Conservation (phyloP, 2,113 vertebrate genomes). For the Myiozetetes cayanensis region DNA sequence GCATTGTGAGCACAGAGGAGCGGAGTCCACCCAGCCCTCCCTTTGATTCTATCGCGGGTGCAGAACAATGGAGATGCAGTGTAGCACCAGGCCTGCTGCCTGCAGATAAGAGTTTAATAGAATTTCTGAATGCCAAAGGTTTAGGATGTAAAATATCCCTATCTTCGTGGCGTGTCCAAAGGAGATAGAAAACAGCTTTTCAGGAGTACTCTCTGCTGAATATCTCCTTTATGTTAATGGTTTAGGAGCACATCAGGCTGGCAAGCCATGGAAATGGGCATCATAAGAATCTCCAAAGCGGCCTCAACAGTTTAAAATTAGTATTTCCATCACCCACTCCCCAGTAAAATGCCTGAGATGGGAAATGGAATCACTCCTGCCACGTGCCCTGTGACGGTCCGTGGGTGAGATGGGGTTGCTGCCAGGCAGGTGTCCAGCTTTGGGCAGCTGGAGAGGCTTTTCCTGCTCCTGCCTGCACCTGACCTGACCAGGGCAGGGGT, state of each 20-base stretch:
- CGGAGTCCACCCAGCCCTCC: slow-evolving; percentile 79
- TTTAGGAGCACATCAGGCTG: slow-evolving; percentile 60
- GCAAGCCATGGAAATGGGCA: slow-evolving; percentile 65
- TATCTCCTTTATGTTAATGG: slow-evolving; percentile 84
- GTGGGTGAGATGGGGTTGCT: not conserved
- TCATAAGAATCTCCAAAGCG: not conserved
- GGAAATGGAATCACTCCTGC: not conserved
- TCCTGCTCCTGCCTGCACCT: not conserved
- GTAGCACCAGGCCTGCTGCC: slow-evolving; percentile 86
- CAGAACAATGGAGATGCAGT: slow-evolving; percentile 87
- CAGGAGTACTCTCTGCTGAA: slow-evolving; percentile 85
- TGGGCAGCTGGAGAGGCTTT: not conserved
- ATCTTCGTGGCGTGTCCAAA: slow-evolving; percentile 81
- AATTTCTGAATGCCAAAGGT: slow-evolving; percentile 94
- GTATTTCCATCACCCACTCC: not conserved
- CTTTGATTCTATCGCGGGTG: slow-evolving; percentile 85
- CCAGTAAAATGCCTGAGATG: not conserved
- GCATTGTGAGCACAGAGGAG: slow-evolving; percentile 75
- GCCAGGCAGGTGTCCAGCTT: not conserved
- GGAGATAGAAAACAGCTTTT: slow-evolving; percentile 89
- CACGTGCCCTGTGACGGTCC: fast-evolving
- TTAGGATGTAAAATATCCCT: slow-evolving; percentile 90
- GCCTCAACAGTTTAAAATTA: not conserved
- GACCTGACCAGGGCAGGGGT: fast-evolving
- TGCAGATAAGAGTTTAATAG: slow-evolving; percentile 96